Conservation (phyloP, 2,113 vertebrate genomes). For the Procapra przewalskii region DNA sequence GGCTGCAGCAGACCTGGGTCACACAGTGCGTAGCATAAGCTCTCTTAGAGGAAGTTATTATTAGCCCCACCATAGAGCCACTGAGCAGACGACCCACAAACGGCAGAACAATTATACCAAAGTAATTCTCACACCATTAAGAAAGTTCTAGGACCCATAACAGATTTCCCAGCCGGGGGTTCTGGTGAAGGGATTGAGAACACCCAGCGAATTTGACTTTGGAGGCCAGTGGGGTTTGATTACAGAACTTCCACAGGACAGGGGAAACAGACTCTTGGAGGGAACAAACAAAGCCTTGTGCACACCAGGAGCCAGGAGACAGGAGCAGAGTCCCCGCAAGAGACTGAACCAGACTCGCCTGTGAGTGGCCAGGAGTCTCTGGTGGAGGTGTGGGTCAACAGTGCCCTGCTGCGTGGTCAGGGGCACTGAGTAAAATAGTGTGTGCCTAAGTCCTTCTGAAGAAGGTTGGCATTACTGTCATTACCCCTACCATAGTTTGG, state of each 20-base stretch:
- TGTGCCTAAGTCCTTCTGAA: not conserved
- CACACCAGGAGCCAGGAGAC: not conserved
- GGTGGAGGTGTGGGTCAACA: not conserved
- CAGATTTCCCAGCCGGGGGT: not conserved
- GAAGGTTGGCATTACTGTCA: not conserved
- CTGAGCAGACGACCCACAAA: not conserved
- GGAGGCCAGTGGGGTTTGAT: not conserved
- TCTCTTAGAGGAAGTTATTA: not conserved
- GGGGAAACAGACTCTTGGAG: not conserved
- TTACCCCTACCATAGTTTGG: not conserved
- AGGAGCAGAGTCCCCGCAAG: not conserved
- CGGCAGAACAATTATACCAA: not conserved
- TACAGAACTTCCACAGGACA: not conserved
- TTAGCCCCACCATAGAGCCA: not conserved
- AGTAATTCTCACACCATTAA: not conserved
- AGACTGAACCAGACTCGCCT: not conserved
- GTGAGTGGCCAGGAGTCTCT: not conserved
- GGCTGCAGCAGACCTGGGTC: not conserved
- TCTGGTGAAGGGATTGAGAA: not conserved
- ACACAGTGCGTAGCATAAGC: not conserved
- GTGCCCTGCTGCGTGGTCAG: not conserved
- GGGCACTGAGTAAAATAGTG: not conserved
- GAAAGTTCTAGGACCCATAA: not conserved
- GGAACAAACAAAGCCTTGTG: not conserved
- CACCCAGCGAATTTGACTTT: not conserved